These are phyloP conservation scores for Stichopus horrens DNA, from an alignment of 53 echinoderm and acorn worm genomes.

Conservation along the genomic window DNA sequence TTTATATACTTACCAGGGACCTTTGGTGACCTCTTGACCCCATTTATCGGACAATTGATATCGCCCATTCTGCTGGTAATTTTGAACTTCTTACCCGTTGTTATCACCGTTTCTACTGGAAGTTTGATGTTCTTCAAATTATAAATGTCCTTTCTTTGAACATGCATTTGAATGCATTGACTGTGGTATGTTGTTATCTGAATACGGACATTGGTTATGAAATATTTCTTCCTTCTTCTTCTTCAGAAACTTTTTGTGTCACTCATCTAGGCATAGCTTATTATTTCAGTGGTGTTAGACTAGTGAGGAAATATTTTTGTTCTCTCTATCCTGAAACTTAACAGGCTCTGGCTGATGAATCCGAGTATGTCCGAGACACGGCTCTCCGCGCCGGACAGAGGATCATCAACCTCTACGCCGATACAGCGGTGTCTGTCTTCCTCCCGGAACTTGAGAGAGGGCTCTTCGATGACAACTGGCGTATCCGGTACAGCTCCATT, in stretches of 20 bases:
- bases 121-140: not conserved
- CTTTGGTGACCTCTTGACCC: slow-evolving; percentile 90
- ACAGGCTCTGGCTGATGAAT: slow-evolving; percentile 94
- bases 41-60: slow-evolving; percentile 81
- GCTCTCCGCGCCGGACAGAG: slow-evolving; percentile 96
- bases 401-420: slow-evolving; percentile 94
- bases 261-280: not conserved
- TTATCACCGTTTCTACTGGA: not conserved
- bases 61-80: slow-evolving; percentile 83
- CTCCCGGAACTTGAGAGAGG: slow-evolving; percentile 95
- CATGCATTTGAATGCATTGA: not conserved
- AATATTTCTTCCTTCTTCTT: not conserved
- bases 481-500: slow-evolving; percentile 92
- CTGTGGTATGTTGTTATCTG: not conserved
- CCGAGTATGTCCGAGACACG: slow-evolving; percentile 89
- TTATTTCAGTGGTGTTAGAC: not conserved
- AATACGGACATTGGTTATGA: not conserved
- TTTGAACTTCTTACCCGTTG: not conserved
- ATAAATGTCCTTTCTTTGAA: not conserved
- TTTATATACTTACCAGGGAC: slow-evolving; percentile 98
- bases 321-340: not conserved
- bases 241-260: not conserved
- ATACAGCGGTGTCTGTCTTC: slow-evolving; percentile 92
- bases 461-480: slow-evolving; percentile 98
- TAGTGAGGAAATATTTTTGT: not conserved